Percentiles rank a stretch among this genome's conserved stretches.
Conservation (phyloP, 2,113 vertebrate species). For the Parus major region DNA sequence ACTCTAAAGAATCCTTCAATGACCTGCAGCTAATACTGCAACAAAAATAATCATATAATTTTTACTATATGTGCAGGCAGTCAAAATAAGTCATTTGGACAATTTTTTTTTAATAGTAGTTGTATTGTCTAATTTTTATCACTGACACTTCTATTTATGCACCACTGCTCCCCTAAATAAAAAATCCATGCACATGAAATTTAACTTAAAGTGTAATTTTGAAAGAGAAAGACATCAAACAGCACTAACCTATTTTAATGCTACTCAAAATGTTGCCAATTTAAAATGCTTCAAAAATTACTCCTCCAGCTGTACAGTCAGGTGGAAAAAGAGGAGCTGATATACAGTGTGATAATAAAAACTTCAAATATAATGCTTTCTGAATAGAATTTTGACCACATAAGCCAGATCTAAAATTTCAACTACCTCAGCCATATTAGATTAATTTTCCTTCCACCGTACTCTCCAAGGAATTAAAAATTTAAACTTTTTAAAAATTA, state of each 20-base stretch:
- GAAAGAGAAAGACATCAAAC: not conserved
- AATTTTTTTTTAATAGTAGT: not conserved
- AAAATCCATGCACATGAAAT: not conserved
- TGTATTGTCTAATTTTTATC: not conserved
- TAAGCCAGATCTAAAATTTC: not conserved
- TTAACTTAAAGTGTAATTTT: not conserved
- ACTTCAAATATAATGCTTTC: not conserved
- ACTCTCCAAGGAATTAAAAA: not conserved
- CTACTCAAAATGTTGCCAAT: not conserved
- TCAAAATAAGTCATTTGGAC: not conserved
- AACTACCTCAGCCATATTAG: not conserved
- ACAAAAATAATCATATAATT: not conserved
- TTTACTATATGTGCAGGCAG: not conserved
- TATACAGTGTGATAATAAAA: not conserved
- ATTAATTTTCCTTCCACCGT: not conserved
- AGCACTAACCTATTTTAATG: not conserved
- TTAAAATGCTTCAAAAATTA: not conserved
- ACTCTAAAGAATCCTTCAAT: not conserved
- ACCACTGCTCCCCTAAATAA: not conserved
- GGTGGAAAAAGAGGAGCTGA: not conserved
- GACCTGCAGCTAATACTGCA: not conserved
- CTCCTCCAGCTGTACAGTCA: not conserved
- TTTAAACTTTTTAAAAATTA: accelerated
- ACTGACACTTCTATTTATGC: not conserved
- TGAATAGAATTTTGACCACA: not conserved